Base-by-base conservation (phyloP, 2,888 invertebrate genomes). In the Cheiracanthium punctorium region DNA sequence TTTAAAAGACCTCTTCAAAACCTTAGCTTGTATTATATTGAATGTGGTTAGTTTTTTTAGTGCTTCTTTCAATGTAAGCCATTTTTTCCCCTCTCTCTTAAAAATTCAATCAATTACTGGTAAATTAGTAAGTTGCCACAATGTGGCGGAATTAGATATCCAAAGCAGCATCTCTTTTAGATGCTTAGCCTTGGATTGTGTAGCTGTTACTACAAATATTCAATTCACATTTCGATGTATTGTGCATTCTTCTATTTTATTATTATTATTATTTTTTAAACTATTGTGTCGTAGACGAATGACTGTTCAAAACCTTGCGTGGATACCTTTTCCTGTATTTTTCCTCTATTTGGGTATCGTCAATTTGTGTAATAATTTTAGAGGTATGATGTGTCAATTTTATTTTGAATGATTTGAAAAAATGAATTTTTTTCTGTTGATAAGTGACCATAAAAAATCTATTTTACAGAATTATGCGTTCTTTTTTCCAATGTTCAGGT, bases 81-180 rank as follows among this genome's bases (percentile, higher is more conserved):
- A n/a, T n/a, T n/a, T n/a, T n/a, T n/a, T n/a, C n/a, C n/a, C n/a
- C n/a, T n/a, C n/a, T n/a, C n/a, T n/a, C n/a, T n/a, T 48, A 24
- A 5, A 24, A 58, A 5, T 58, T 58, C 43, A 48, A 48, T 48
- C 10, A 48, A 48, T 48, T 48, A 14, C 58, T 58, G 58, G 24
- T 58, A 4, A 58, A 58, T 24, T 58, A 58, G 58, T 58, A 24
- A 58, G 58, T 58, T 24, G 24, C 58, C 58, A 58, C 58, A 32
- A 20, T 69, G 69, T 69, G 69, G 69, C 33, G 69, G n/a, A 8
- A 7, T 32, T 69, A 69, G 69, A 69, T 7, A n/a, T 33, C 33
- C 20, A 64, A 79, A 58, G 74, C 71, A 82, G 82, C 71, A 76
- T 82, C 64, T 75, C 67, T 82, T 82, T 67, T 74, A 73, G 43